Percentiles rank a stretch among this genome's conserved stretches.
phyloP scores from a whole-genome alignment of 2,113 vertebrate species.

The Thermophis baileyi region DNA sequence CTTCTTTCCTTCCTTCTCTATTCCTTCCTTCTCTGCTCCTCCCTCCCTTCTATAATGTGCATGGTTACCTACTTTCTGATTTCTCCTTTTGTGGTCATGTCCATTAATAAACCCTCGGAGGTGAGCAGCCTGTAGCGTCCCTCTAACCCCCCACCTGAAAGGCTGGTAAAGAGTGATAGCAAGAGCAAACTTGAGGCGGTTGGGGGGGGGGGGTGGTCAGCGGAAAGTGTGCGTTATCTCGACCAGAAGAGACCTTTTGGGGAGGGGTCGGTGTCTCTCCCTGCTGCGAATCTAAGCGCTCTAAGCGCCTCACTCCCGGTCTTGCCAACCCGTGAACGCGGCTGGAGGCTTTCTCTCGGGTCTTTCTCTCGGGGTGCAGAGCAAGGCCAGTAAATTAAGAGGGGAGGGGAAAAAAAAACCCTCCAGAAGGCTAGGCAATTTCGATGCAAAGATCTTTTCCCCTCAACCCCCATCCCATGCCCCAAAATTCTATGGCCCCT shows the following conservation, averaged over 20 bases:
- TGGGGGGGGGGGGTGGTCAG: not conserved
- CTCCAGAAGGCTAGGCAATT: not conserved
- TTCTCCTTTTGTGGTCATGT: constrained; percentile 69
- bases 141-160: not conserved
- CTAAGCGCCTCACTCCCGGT: not conserved
- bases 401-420: not conserved
- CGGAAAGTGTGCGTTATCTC: not conserved
- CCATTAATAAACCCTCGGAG: constrained; percentile 80
- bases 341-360: not conserved
- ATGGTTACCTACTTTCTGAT: constrained; percentile 73
- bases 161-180: not conserved
- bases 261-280: not conserved
- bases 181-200: not conserved
- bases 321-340: not conserved
- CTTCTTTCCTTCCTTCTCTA: too few species aligned
- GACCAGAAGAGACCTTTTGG: not conserved
- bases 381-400: not conserved
- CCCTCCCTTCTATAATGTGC: constrained; percentile 46
- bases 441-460: not conserved
- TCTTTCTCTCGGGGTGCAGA: not conserved
- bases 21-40: not conserved
- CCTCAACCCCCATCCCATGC: not conserved
- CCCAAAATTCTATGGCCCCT: not conserved
- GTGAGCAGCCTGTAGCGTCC: constrained; percentile 63
- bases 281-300: not conserved